Evolutionary conservation across 2,113 vertebrate genomes (phyloP).

Genomic region (Anguilla japonica): DNA sequence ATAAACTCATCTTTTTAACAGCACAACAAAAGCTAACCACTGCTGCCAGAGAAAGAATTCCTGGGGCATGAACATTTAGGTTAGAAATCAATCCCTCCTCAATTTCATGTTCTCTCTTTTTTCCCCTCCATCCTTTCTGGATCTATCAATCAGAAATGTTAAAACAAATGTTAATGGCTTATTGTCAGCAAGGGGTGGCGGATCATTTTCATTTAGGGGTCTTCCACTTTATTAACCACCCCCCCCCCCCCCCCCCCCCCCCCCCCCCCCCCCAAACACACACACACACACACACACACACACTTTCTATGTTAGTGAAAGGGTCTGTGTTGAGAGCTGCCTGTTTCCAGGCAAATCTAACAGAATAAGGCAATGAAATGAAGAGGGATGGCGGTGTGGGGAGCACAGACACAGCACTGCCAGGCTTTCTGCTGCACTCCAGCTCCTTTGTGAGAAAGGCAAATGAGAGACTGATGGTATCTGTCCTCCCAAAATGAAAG

Average conservation of each 20-base stretch:
- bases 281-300: background rate
- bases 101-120: background rate
- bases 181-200: background rate
- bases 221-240: background rate
- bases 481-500: slow-evolving; percentile 11
- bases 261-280: too few relatives aligned
- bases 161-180: background rate
- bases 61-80: background rate
- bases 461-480: slow-evolving; percentile 7
- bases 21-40: background rate
- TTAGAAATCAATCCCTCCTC: background rate
- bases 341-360: background rate
- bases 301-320: background rate
- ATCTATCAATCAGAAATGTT: background rate
- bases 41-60: background rate
- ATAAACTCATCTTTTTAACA: background rate
- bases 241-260: too few relatives aligned
- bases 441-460: background rate
- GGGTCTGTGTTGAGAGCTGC: background rate
- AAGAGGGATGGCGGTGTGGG: background rate
- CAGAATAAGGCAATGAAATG: background rate
- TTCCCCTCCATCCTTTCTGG: background rate
- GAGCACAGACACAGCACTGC: background rate
- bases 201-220: background rate
- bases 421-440: background rate